Evolutionary conservation across 1,140 invertebrate species (phyloP).

Genomic region (Halotydeus destructor): DNA sequence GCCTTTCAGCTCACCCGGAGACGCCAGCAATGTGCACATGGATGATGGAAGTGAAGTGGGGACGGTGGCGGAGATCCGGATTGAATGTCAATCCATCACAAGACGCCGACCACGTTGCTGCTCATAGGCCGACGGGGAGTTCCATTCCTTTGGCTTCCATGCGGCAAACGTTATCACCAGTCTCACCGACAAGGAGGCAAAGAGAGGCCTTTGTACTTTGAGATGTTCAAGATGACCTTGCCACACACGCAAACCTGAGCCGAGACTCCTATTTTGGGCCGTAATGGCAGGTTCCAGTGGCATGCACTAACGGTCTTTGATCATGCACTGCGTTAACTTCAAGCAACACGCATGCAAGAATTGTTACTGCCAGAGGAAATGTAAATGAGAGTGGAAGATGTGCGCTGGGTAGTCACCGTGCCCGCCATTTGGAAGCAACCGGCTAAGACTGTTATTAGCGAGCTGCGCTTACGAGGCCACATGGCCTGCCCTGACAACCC

Average conservation of each 20-base stretch:
- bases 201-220: slow-evolving; percentile 37
- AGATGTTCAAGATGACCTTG: slow-evolving; percentile 39
- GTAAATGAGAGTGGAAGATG: slow-evolving; percentile 28
- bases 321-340: slow-evolving; percentile 31
- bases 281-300: no score
- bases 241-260: slow-evolving; percentile 33
- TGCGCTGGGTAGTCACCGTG: slow-evolving; percentile 39
- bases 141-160: slow-evolving; percentile 36
- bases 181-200: slow-evolving; percentile 31
- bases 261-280: slow-evolving; percentile 28
- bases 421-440: slow-evolving; percentile 39
- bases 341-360: slow-evolving; percentile 33
- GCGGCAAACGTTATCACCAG: slow-evolving; percentile 37
- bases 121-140: slow-evolving; percentile 31
- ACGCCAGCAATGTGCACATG: slow-evolving; percentile 31
- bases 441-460: slow-evolving; percentile 39
- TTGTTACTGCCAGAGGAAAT: slow-evolving; percentile 30
- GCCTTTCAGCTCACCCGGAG: slow-evolving; percentile 35
- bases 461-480: slow-evolving; percentile 36
- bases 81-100: slow-evolving; percentile 36
- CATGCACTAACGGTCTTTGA: slow-evolving; percentile 33
- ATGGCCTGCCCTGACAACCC: slow-evolving; percentile 27
- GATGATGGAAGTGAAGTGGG: slow-evolving; percentile 39
- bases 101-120: slow-evolving; percentile 36
- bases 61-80: slow-evolving; percentile 39